Evolutionary conservation across 2,888 invertebrate species (phyloP).

Genomic region (Euclidia mi): DNA sequence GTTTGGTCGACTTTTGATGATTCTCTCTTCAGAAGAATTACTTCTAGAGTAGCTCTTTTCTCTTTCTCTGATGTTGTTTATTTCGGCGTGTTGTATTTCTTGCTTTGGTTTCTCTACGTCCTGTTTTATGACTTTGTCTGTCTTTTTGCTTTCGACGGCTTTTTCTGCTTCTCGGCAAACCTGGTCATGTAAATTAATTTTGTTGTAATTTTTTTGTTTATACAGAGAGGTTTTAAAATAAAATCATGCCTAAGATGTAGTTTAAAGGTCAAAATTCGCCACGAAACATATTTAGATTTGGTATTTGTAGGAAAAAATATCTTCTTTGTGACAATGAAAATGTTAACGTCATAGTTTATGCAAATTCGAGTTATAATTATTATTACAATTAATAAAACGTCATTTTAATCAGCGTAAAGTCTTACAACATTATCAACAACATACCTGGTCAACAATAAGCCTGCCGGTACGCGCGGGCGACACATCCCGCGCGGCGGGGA

Average conservation of each 20-base stretch:
- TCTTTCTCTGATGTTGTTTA: constrained; percentile 42
- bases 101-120: constrained; percentile 65
- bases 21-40: constrained; percentile 47
- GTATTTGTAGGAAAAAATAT: too few species aligned
- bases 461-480: constrained; percentile 64
- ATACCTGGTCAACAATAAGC: constrained; percentile 77
- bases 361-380: too few species aligned
- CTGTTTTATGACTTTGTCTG: constrained; percentile 55
- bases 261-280: too few species aligned
- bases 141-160: constrained; percentile 79
- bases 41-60: constrained; percentile 50
- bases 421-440: neutral
- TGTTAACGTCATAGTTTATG: too few species aligned
- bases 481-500: constrained; percentile 1
- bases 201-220: too few species aligned
- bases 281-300: too few species aligned
- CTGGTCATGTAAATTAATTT: constrained; percentile 52
- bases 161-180: constrained; percentile 85
- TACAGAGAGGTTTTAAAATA: too few species aligned
- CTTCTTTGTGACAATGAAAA: too few species aligned
- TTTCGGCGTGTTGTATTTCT: constrained; percentile 43
- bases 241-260: too few species aligned
- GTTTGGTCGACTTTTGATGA: constrained; percentile 47
- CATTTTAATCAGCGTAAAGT: too few species aligned
- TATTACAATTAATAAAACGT: too few species aligned